A percentile compares a stretch with the other conserved stretches of the same genome.
These are phyloP conservation scores for Chloropsis cyanopogon DNA, from an alignment of 2,113 vertebrate genomes.

Conservation along the genomic window DNA sequence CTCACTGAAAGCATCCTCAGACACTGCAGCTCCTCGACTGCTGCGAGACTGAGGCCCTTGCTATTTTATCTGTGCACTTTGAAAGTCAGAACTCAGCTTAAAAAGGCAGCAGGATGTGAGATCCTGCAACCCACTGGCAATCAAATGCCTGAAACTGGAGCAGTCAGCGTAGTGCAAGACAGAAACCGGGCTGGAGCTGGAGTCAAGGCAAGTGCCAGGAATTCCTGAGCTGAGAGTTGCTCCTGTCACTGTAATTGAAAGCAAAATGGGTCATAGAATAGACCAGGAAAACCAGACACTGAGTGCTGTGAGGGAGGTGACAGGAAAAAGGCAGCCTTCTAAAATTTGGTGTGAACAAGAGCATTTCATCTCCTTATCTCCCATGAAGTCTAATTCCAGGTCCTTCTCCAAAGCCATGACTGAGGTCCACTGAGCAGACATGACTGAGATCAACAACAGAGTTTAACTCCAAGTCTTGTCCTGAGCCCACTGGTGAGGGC, in stretches of 20 bases:
- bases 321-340: not conserved
- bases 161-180: not conserved
- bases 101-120: not conserved
- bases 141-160: not conserved
- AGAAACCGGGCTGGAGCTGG: not conserved
- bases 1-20: not conserved
- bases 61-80: not conserved
- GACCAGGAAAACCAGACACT: not conserved
- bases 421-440: not conserved
- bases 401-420: not conserved
- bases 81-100: not conserved
- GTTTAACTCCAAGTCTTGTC: not conserved
- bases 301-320: not conserved
- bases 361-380: not conserved
- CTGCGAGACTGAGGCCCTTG: not conserved
- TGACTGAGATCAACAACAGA: accelerated
- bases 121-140: not conserved
- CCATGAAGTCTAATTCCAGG: not conserved
- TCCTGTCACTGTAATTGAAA: not conserved
- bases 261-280: not conserved
- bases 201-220: not conserved
- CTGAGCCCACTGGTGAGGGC: not conserved
- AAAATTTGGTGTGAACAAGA: not conserved
- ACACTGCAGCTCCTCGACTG: not conserved
- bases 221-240: not conserved